Percentiles rank a stretch among this genome's conserved stretches.
Evolutionary conservation across 2,888 invertebrate species (phyloP).

Genomic region (Platerodrilus igneus): DNA sequence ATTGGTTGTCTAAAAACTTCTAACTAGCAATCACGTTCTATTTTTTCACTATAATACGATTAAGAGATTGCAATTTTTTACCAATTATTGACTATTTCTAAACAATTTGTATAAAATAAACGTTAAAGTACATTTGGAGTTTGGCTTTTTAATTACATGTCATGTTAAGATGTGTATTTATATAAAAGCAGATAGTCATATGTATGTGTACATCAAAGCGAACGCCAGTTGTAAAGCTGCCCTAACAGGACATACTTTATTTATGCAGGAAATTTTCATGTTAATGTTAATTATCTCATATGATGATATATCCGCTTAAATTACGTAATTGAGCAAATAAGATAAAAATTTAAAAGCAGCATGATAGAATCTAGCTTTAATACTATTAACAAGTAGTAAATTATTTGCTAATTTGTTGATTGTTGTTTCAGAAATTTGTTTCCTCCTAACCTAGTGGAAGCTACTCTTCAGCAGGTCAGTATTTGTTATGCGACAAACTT

Average conservation of each 20-base stretch:
- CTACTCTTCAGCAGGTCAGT: constrained; percentile 71
- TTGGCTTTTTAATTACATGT: too few species aligned
- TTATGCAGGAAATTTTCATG: constrained; percentile 46
- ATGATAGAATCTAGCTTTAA: constrained; percentile 1
- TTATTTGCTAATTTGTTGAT: neutral
- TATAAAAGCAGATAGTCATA: too few species aligned
- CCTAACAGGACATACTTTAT: constrained; percentile 45
- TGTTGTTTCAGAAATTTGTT: constrained; percentile 81
- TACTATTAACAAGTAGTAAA: neutral
- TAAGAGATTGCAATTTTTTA: too few species aligned
- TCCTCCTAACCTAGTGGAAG: constrained; percentile 85
- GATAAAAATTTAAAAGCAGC: neutral
- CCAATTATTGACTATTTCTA: too few species aligned
- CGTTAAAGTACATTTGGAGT: too few species aligned
- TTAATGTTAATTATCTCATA: constrained; percentile 44
- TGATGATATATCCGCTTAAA: constrained; percentile 39
- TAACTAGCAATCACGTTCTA: too few species aligned
- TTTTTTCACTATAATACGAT: too few species aligned
- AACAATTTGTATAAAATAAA: too few species aligned
- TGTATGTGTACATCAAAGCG: too few species aligned
- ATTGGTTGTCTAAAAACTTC: too few species aligned
- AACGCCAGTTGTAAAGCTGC: constrained; percentile 28
- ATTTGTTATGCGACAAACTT: too few species aligned
- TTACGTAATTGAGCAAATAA: neutral
- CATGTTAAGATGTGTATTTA: too few species aligned